These are phyloP conservation scores for Acyrthosiphon pisum DNA, from an alignment of 1,140 invertebrate species.

Conservation along the genomic window DNA sequence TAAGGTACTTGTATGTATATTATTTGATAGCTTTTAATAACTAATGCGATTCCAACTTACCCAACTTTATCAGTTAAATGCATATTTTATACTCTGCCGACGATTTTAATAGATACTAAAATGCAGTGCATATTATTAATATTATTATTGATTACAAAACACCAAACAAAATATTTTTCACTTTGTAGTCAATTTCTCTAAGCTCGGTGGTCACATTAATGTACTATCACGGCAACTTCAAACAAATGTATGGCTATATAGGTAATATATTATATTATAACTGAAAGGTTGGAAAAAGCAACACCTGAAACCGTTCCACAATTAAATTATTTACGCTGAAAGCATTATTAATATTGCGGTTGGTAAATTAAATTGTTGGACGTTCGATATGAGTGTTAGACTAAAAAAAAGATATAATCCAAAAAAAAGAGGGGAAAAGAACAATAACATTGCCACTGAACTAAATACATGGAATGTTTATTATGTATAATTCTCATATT, in stretches of 20 bases:
- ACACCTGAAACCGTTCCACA: background rate
- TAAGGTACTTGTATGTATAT: background rate
- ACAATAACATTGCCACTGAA: background rate
- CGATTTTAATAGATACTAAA: background rate
- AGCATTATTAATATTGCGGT: background rate
- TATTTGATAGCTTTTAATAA: background rate
- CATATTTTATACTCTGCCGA: background rate
- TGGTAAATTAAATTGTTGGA: background rate
- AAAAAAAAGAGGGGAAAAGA: background rate
- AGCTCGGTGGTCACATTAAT: background rate
- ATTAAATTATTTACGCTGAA: slow-evolving; percentile 23
- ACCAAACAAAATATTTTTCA: background rate
- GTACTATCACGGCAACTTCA: background rate
- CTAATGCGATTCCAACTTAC: background rate
- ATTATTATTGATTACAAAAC: background rate
- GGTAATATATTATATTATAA: background rate
- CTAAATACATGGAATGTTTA: too few relatives aligned
- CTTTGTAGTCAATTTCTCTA: background rate
- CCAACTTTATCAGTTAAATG: background rate
- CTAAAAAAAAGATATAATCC: background rate
- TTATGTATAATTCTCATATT: too few relatives aligned
- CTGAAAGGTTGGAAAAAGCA: background rate
- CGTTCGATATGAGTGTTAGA: background rate
- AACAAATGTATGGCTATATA: background rate
- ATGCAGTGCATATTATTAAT: background rate